phyloP scores from a whole-genome alignment of 2,888 invertebrate species.

The Ornithoptera priamus region DNA sequence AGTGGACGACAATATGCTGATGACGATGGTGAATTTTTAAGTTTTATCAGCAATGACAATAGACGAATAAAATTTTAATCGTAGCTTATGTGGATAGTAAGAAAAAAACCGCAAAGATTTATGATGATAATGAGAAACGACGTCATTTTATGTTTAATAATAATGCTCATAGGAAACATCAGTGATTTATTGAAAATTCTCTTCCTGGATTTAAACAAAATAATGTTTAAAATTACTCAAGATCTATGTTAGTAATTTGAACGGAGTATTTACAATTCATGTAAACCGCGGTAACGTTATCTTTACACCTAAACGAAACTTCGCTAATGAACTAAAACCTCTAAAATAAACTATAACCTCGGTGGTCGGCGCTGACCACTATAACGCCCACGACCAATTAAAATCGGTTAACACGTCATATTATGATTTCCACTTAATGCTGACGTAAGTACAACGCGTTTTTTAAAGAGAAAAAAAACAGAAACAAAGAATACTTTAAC shows the following conservation, averaged over 20 bases:
- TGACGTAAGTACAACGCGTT: not conserved
- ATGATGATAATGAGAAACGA: too few species aligned
- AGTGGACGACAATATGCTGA: too few species aligned
- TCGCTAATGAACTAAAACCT: conserved; percentile 9
- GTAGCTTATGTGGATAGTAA: too few species aligned
- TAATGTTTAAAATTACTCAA: not conserved
- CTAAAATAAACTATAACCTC: not conserved
- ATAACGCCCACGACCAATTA: conserved; percentile 15
- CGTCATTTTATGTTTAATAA: too few species aligned
- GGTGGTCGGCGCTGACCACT: not conserved
- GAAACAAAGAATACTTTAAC: not conserved
- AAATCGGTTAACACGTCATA: conserved; percentile 2
- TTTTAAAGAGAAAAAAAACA: not conserved
- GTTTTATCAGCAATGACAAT: too few species aligned
- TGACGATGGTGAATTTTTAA: too few species aligned
- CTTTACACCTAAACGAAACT: conserved; percentile 3
- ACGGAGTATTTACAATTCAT: conserved; percentile 18
- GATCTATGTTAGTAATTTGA: conserved; percentile 4
- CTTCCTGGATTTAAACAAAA: not conserved
- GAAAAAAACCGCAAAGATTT: too few species aligned
- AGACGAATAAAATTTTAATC: too few species aligned
- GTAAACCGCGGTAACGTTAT: conserved; percentile 4
- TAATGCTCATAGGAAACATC: too few species aligned
- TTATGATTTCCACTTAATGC: not conserved
- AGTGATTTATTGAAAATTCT: too few species aligned